phyloP scores from a whole-genome alignment of 1,140 invertebrate species.

The Maniola jurtina region DNA sequence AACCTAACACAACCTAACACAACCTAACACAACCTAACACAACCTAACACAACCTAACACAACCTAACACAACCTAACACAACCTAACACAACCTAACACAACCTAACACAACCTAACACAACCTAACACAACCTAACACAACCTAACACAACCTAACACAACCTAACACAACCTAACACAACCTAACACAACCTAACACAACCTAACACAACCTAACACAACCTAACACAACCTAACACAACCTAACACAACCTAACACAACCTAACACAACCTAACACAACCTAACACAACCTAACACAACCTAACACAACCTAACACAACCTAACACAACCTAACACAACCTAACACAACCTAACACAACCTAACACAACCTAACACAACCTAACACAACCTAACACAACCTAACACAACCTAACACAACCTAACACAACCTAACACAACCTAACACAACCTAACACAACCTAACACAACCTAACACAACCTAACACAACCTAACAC shows the following conservation, averaged over 20 bases:
- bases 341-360: slow-evolving; percentile 33
- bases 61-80: slow-evolving; percentile 33
- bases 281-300: slow-evolving; percentile 43
- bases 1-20: slow-evolving; percentile 49
- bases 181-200: slow-evolving; percentile 29
- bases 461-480: background rate
- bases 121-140: slow-evolving; percentile 42
- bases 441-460: slow-evolving; percentile 1
- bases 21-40: slow-evolving; percentile 36
- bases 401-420: slow-evolving; percentile 37
- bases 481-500: slow-evolving; percentile 1
- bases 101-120: slow-evolving; percentile 40
- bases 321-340: slow-evolving; percentile 52
- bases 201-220: slow-evolving; percentile 22
- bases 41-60: slow-evolving; percentile 43
- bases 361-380: slow-evolving; percentile 36
- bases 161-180: slow-evolving; percentile 58
- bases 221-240: slow-evolving; percentile 54
- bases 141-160: slow-evolving; percentile 43
- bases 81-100: slow-evolving; percentile 42
- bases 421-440: slow-evolving; percentile 1
- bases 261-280: slow-evolving; percentile 32
- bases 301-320: slow-evolving; percentile 56
- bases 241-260: slow-evolving; percentile 50
- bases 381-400: slow-evolving; percentile 39